Conservation (phyloP, 1,140 invertebrate species). For the Venturia canescens region DNA sequence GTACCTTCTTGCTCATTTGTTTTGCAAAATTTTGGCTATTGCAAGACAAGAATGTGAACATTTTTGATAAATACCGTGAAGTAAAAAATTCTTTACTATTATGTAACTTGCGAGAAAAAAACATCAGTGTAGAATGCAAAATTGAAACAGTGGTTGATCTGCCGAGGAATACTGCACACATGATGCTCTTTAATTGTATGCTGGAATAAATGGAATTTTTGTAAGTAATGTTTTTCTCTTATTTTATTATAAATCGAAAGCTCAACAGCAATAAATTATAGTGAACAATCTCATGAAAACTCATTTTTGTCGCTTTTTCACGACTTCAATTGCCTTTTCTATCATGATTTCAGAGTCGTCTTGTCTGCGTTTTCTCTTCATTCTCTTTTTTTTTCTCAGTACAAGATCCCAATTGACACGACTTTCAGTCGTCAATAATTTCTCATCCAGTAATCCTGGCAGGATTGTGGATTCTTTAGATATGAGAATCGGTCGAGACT, state of each 20-base stretch:
- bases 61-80: too few species aligned
- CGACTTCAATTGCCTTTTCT: conserved; percentile 62
- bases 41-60: too few species aligned
- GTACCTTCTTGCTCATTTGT: too few species aligned
- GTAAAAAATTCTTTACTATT: too few species aligned
- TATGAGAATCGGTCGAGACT: conserved; percentile 46
- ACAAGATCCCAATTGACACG: conserved; percentile 68
- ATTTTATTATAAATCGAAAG: conserved; percentile 25
- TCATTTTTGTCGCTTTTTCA: conserved; percentile 56
- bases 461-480: conserved; percentile 53
- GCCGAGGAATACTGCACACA: too few species aligned
- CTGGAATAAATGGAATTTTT: not conserved
- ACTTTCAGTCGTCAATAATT: conserved; percentile 59
- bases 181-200: too few species aligned
- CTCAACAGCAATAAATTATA: conserved; percentile 1
- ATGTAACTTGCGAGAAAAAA: too few species aligned
- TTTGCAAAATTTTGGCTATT: too few species aligned
- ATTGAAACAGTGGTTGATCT: too few species aligned
- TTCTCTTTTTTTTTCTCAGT: conserved; percentile 62
- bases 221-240: conserved; percentile 8
- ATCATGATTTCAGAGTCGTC: conserved; percentile 56
- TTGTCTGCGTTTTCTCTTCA: conserved; percentile 55
- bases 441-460: conserved; percentile 63
- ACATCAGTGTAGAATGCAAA: too few species aligned
- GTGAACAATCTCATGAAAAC: not conserved